A percentile compares a stretch with the other conserved stretches of the same genome.
Conservation (phyloP, 2,113 vertebrate species). For the Anser brachyrhynchus region DNA sequence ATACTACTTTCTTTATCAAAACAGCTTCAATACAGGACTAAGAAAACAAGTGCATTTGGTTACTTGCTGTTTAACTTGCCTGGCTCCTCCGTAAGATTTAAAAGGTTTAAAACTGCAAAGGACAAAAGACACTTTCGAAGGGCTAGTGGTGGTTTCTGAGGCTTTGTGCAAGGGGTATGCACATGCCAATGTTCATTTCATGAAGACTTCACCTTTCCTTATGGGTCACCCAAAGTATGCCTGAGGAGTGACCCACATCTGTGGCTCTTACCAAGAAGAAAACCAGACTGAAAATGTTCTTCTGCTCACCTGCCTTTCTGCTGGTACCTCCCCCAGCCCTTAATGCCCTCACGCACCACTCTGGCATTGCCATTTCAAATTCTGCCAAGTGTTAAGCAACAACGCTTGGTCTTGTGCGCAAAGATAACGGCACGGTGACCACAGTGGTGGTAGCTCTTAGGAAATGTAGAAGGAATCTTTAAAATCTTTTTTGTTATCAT, state of each 20-base stretch:
- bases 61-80: background rate
- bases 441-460: background rate
- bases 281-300: background rate
- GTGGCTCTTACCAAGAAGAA: background rate
- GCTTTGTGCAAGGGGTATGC: background rate
- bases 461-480: background rate
- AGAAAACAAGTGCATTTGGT: background rate
- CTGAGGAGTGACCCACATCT: background rate
- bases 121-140: background rate
- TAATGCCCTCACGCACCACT: background rate
- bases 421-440: background rate
- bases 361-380: background rate
- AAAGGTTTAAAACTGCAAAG: background rate
- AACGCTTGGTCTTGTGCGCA: background rate
- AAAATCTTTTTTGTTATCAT: background rate
- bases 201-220: background rate
- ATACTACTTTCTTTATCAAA: background rate
- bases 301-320: background rate
- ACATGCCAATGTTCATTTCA: fast-evolving
- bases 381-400: background rate
- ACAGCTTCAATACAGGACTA: background rate
- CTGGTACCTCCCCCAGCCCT: background rate
- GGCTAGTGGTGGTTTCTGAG: background rate
- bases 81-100: background rate
- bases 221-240: background rate